phyloP scores from a whole-genome alignment of 2,797 vertebrate genomes.

The Siniperca scherzeri region DNA sequence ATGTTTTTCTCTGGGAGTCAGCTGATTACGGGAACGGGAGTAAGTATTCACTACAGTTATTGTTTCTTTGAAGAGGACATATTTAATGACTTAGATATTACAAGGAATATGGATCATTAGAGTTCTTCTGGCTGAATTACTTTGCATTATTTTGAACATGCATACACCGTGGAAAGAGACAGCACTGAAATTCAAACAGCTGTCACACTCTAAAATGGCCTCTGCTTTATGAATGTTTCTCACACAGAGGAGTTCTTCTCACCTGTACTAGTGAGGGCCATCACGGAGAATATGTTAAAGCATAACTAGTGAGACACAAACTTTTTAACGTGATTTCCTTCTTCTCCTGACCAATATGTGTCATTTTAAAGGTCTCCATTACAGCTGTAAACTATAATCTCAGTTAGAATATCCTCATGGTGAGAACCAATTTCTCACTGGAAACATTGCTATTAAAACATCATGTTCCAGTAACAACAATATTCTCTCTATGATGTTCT shows the following conservation, averaged over 20 bases:
- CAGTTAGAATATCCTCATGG: neutral
- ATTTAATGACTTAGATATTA: constrained; percentile 21
- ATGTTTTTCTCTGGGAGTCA: constrained; percentile 53
- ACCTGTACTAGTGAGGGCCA: constrained; percentile 13
- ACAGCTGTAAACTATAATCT: constrained; percentile 8
- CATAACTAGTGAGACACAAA: constrained; percentile 2
- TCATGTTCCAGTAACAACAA: neutral
- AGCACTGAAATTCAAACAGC: constrained; percentile 17
- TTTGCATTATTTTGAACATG: constrained; percentile 31
- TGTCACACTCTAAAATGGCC: constrained; percentile 30
- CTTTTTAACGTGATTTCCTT: constrained; percentile 8
- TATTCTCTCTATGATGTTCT: neutral
- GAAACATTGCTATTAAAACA: constrained; percentile 9
- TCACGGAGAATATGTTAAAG: constrained; percentile 25
- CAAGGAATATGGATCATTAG: constrained; percentile 31
- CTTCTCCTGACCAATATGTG: neutral
- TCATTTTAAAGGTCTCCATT: constrained; percentile 10
- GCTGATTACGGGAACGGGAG: constrained; percentile 51
- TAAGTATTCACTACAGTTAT: constrained; percentile 23
- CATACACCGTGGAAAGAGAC: constrained; percentile 27
- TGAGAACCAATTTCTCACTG: neutral
- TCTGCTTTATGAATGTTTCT: constrained; percentile 40
- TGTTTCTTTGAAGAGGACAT: constrained; percentile 3
- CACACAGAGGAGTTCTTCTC: constrained; percentile 21
- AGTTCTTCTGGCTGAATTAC: constrained; percentile 27